phyloP scores from a whole-genome alignment of 2,888 invertebrate genomes.

The Megamerina dolium region DNA sequence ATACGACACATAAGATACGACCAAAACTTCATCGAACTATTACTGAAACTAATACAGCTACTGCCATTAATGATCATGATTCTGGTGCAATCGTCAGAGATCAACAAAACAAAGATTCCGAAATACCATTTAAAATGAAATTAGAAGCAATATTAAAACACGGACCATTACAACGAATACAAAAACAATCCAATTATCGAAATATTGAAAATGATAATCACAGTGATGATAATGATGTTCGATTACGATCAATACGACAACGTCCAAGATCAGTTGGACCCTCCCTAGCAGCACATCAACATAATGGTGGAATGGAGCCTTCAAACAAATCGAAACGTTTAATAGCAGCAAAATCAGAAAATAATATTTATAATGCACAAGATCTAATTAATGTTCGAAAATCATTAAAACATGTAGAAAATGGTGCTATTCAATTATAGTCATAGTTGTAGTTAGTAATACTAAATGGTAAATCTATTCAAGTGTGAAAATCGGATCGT shows the following conservation, averaged over 20 bases:
- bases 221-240: slow-evolving; percentile 21
- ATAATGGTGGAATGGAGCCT: background rate
- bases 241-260: slow-evolving; percentile 9
- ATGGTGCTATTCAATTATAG: slow-evolving; percentile 5
- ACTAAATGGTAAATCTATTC: too few relatives aligned
- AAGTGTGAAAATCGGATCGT: too few relatives aligned
- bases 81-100: background rate
- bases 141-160: slow-evolving; percentile 40
- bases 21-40: slow-evolving; percentile 28
- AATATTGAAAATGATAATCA: too few relatives aligned
- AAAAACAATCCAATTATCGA: slow-evolving; percentile 26
- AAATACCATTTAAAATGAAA: slow-evolving; percentile 38
- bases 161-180: slow-evolving; percentile 37
- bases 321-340: background rate
- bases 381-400: slow-evolving; percentile 12
- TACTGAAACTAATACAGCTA: background rate
- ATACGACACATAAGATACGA: slow-evolving; percentile 30
- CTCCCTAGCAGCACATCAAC: background rate
- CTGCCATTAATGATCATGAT: background rate
- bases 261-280: slow-evolving; percentile 17
- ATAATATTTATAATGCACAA: slow-evolving; percentile 22
- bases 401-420: slow-evolving; percentile 9
- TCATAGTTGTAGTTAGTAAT: too few relatives aligned
- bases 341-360: too few relatives aligned
- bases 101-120: slow-evolving; percentile 2